These are phyloP conservation scores for Phocides pigmalion DNA, from an alignment of 1,140 invertebrate genomes.

Conservation along the genomic window DNA sequence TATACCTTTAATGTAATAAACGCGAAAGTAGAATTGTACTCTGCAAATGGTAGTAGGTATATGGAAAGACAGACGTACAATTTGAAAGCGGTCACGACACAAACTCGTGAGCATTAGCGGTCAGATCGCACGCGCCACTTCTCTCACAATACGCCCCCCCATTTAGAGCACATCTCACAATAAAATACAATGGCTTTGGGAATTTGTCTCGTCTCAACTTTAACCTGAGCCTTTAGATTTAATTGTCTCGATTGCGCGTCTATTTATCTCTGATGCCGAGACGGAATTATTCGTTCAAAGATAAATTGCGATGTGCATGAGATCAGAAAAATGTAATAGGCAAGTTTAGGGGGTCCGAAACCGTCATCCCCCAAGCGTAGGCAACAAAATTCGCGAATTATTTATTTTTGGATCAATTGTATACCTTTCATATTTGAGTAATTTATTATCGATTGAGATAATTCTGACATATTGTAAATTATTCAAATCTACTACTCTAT, in stretches of 20 bases:
- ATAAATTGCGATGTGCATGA: not conserved
- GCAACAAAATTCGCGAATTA: too few species aligned
- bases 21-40: not conserved
- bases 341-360: too few species aligned
- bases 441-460: too few species aligned
- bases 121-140: slow-evolving; percentile 47
- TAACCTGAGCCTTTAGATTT: slow-evolving; percentile 24
- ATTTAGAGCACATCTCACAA: slow-evolving; percentile 30
- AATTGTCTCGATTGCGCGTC: slow-evolving; percentile 8
- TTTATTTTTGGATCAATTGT: too few species aligned
- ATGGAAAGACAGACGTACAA: slow-evolving; percentile 29
- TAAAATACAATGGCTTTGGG: slow-evolving; percentile 26
- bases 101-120: slow-evolving; percentile 41
- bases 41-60: not conserved
- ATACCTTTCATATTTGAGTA: too few species aligned
- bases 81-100: slow-evolving; percentile 47
- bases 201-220: slow-evolving; percentile 31
- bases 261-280: not conserved
- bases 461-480: too few species aligned
- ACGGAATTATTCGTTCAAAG: not conserved
- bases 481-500: too few species aligned
- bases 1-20: too few species aligned
- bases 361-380: too few species aligned
- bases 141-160: slow-evolving; percentile 33
- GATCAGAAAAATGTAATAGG: not conserved